These are phyloP conservation scores for Siderastrea radians DNA, from an alignment of 92 coral and sea anemone species.

Conservation along the genomic window DNA sequence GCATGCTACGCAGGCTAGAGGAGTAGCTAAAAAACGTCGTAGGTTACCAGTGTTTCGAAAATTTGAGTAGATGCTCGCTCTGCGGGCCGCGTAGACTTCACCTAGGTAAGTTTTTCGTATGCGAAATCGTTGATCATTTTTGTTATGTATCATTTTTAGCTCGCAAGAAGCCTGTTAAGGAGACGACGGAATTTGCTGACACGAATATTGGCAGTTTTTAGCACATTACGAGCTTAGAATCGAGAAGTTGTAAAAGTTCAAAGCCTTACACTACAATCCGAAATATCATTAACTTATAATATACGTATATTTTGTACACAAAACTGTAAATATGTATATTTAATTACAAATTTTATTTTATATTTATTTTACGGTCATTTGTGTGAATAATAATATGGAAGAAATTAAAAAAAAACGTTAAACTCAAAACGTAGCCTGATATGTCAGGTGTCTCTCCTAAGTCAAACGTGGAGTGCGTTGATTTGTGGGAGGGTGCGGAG, in stretches of 20 bases:
- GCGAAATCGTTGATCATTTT: not conserved
- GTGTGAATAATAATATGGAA: not conserved
- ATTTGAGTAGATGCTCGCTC: no score
- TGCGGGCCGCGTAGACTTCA: no score
- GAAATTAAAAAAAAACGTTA: not conserved
- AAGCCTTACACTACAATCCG: not conserved
- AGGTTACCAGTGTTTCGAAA: no score
- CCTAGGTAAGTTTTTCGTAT: no score
- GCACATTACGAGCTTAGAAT: not conserved
- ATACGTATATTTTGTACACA: not conserved
- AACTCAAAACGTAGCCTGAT: not conserved
- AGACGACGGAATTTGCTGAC: constrained; percentile 30
- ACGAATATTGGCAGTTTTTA: constrained; percentile 18
- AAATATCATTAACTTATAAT: not conserved
- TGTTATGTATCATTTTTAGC: constrained; percentile 2
- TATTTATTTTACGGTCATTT: not conserved
- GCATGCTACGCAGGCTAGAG: no score
- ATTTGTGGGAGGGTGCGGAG: no score
- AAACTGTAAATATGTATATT: constrained; percentile 10
- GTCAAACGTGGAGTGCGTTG: not conserved
- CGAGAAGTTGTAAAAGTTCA: no score
- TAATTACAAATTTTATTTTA: not conserved
- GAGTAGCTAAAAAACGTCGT: no score
- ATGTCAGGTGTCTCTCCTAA: not conserved
- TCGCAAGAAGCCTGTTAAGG: constrained; percentile 40